These are phyloP conservation scores for Panzeria rudis DNA, from an alignment of 2,888 invertebrate species.

Conservation along the genomic window DNA sequence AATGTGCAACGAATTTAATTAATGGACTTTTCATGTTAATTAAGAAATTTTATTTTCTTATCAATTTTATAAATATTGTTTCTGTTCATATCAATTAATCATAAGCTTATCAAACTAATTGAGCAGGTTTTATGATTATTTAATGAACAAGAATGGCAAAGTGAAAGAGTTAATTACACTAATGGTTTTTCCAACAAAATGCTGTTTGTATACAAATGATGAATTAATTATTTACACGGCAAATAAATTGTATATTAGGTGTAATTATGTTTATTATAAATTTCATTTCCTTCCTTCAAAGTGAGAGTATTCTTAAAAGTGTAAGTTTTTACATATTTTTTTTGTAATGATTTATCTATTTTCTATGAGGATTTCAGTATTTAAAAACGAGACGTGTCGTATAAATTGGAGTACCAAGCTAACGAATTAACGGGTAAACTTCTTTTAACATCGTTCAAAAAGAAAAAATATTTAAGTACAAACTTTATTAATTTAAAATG, in stretches of 20 bases:
- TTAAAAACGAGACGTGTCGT: too few species aligned
- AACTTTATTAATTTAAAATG: too few species aligned
- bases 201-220: not conserved
- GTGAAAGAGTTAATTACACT: not conserved
- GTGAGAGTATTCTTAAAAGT: too few species aligned
- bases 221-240: not conserved
- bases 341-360: too few species aligned
- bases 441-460: too few species aligned
- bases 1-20: constrained; percentile 30
- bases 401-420: too few species aligned
- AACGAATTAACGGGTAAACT: too few species aligned
- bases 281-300: not conserved
- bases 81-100: constrained; percentile 34
- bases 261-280: not conserved
- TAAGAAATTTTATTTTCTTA: constrained; percentile 18
- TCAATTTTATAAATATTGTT: not conserved
- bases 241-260: too few species aligned
- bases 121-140: constrained; percentile 20
- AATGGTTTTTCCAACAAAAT: not conserved
- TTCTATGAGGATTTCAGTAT: too few species aligned
- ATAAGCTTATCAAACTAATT: constrained; percentile 17
- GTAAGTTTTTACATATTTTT: too few species aligned
- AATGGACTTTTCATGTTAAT: constrained; percentile 57
- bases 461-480: too few species aligned
- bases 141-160: constrained; percentile 12